phyloP scores from a whole-genome alignment of 2,888 invertebrate species.

The Mechanitis messenoides region DNA sequence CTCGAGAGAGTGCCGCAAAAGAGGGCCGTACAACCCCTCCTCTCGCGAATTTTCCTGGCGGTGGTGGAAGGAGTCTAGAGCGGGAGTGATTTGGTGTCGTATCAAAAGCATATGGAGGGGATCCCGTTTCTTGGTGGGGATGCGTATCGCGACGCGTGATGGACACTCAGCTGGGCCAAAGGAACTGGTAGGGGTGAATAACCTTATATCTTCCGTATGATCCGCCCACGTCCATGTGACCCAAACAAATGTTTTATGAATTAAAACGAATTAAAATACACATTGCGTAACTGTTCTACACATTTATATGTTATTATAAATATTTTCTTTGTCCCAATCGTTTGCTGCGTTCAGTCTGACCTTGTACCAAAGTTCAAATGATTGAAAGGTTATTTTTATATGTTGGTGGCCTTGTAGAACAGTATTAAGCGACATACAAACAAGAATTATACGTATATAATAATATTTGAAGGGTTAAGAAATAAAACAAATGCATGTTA shows the following conservation, averaged over 20 bases:
- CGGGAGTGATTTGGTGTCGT: constrained; percentile 70
- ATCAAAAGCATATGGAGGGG: constrained; percentile 70
- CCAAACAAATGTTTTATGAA: constrained; percentile 40
- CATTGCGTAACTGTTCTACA: constrained; percentile 58
- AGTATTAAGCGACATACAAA: background rate
- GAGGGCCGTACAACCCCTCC: constrained; percentile 68
- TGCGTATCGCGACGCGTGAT: constrained; percentile 63
- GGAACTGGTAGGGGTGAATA: constrained; percentile 74
- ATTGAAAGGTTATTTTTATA: constrained; percentile 23
- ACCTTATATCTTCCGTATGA: constrained; percentile 57
- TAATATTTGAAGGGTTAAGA: background rate
- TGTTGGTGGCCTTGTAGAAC: constrained; percentile 17
- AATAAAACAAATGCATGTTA: constrained; percentile 4
- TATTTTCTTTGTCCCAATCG: constrained; percentile 48
- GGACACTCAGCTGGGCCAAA: constrained; percentile 56
- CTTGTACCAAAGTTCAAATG: constrained; percentile 27
- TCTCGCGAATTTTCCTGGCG: constrained; percentile 65
- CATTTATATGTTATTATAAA: constrained; percentile 32
- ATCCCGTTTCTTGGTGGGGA: constrained; percentile 74
- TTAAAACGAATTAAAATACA: constrained; percentile 35
- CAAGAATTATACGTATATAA: background rate
- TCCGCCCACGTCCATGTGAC: constrained; percentile 51
- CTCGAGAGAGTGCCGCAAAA: constrained; percentile 56
- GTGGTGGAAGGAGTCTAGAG: constrained; percentile 74
- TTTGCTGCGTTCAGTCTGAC: constrained; percentile 22